These are phyloP conservation scores for Macaria liturata DNA, from an alignment of 2,888 invertebrate genomes.

Conservation along the genomic window DNA sequence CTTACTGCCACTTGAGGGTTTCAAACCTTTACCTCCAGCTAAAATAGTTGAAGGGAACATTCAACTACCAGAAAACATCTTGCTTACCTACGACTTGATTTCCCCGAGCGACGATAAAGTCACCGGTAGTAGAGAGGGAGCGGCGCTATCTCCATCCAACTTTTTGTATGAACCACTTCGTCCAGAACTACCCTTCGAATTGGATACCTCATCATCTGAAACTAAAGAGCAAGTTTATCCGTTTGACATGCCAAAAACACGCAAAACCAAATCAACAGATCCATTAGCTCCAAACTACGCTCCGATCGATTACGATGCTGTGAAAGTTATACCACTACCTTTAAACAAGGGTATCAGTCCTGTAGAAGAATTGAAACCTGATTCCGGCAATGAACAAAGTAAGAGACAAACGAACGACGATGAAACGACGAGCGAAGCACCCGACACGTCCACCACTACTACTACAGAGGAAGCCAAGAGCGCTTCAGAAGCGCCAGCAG, in stretches of 20 bases:
- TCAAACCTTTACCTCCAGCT: constrained; percentile 72
- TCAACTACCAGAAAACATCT: constrained; percentile 71
- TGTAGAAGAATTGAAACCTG: constrained; percentile 51
- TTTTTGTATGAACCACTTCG: constrained; percentile 68
- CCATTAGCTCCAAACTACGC: constrained; percentile 52
- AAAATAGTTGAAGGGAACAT: constrained; percentile 66
- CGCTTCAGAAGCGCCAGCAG: constrained; percentile 43
- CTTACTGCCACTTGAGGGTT: constrained; percentile 70
- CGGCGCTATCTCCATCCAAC: constrained; percentile 50
- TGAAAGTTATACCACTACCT: constrained; percentile 75
- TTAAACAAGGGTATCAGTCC: constrained; percentile 66
- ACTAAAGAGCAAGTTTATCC: constrained; percentile 58
- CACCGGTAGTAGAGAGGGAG: constrained; percentile 33
- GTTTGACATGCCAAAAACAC: constrained; percentile 61
- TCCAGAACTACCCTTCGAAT: constrained; percentile 65
- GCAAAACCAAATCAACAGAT: constrained; percentile 54
- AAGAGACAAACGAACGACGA: constrained; percentile 63
- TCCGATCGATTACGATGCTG: constrained; percentile 69
- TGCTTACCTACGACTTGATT: constrained; percentile 70
- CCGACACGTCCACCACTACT: constrained; percentile 41
- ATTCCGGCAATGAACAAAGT: constrained; percentile 53
- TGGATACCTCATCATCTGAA: constrained; percentile 72
- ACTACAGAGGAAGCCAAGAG: constrained; percentile 47
- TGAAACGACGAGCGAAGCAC: constrained; percentile 31
- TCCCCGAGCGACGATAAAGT: constrained; percentile 53